phyloP scores from a whole-genome alignment of 2,888 invertebrate species.

The Eilema sororculum region DNA sequence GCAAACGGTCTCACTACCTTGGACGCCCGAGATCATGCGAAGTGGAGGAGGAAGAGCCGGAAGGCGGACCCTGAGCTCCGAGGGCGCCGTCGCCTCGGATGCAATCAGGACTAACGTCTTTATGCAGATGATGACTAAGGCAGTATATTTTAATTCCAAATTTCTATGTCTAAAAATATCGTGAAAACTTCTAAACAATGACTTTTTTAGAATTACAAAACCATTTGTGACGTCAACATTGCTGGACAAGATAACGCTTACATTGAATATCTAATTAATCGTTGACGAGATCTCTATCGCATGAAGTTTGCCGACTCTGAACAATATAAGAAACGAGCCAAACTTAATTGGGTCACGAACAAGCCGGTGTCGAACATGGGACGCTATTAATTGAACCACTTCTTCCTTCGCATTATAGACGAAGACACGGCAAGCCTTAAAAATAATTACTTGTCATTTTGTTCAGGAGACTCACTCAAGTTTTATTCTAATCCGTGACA shows the following conservation, averaged over 20 bases:
- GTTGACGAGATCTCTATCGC: constrained; percentile 46
- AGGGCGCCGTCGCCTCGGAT: no score
- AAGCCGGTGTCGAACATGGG: constrained; percentile 75
- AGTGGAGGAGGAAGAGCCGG: no score
- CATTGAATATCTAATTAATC: constrained; percentile 49
- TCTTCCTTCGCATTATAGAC: constrained; percentile 71
- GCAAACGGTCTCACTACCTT: no score
- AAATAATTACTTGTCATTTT: constrained; percentile 75
- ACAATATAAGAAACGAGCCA: constrained; percentile 71
- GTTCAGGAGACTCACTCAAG: constrained; percentile 63
- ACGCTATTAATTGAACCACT: constrained; percentile 78
- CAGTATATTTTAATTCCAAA: neutral
- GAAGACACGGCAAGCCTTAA: constrained; percentile 62
- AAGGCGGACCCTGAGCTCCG: no score
- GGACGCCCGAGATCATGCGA: no score
- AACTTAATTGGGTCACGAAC: constrained; percentile 82
- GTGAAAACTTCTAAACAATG: neutral
- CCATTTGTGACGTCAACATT: constrained; percentile 11
- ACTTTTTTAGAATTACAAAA: neutral
- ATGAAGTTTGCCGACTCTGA: constrained; percentile 58
- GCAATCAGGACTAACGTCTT: no score
- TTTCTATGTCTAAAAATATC: neutral
- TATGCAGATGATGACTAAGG: no score
- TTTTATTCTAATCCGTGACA: constrained; percentile 61
- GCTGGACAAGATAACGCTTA: constrained; percentile 19